Percentiles rank a stretch among this genome's conserved stretches.
Conservation (phyloP, 2,888 invertebrate species). For the Pediacus dermestoides region DNA sequence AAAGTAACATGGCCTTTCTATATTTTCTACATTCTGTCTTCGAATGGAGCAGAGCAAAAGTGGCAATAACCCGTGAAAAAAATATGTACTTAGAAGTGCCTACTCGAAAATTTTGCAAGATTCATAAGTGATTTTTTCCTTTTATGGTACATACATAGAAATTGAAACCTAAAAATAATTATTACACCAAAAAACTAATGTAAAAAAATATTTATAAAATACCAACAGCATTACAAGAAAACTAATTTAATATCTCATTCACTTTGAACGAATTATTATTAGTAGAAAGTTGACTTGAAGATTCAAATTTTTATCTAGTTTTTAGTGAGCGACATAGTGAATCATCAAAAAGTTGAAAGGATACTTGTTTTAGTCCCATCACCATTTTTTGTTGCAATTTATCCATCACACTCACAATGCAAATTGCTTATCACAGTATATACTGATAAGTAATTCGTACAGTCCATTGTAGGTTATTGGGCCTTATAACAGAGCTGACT, state of each 20-base stretch:
- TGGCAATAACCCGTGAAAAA: conserved; percentile 22
- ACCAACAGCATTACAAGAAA: conserved; percentile 13
- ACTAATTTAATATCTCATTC: conserved; percentile 10
- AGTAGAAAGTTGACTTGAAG: too few species aligned
- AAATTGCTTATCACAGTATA: conserved; percentile 4
- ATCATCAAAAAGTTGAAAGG: too few species aligned
- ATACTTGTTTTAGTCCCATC: conserved; percentile 38
- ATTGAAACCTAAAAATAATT: conserved; percentile 18
- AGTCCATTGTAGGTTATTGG: too few species aligned
- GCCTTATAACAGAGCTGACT: too few species aligned
- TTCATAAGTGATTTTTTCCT: conserved; percentile 22
- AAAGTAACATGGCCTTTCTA: too few species aligned
- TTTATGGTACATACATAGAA: conserved; percentile 26
- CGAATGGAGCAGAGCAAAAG: conserved; percentile 27
- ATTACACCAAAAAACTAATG: conserved; percentile 19
- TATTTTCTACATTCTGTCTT: too few species aligned
- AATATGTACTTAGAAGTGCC: conserved; percentile 24
- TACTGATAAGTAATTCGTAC: conserved; percentile 5
- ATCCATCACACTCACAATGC: conserved; percentile 1
- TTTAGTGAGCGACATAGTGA: too few species aligned
- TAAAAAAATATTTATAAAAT: conserved; percentile 17
- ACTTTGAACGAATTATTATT: conserved; percentile 25
- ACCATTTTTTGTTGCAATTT: conserved; percentile 33
- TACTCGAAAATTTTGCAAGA: conserved; percentile 27
- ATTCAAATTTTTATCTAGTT: too few species aligned